phyloP scores from a whole-genome alignment of 2,797 vertebrate genomes.

The Chaetophractus vellerosus region DNA sequence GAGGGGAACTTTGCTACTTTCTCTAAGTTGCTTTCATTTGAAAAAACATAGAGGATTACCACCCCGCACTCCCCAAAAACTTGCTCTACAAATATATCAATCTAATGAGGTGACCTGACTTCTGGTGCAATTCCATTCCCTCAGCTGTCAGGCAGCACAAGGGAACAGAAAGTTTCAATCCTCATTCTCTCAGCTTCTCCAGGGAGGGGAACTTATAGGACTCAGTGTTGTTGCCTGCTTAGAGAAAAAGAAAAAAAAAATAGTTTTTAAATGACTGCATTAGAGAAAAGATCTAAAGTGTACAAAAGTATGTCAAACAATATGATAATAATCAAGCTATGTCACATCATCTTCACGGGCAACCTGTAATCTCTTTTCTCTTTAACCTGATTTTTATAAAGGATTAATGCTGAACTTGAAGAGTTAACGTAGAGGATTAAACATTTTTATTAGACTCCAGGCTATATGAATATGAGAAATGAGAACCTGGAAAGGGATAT shows the following conservation, averaged over 20 bases:
- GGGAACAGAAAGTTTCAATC: neutral
- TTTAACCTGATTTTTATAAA: constrained; percentile 65
- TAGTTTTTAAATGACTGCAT: constrained; percentile 9
- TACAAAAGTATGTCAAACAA: neutral
- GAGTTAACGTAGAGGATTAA: constrained; percentile 71
- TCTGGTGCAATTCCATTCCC: constrained; percentile 5
- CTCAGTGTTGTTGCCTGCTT: neutral
- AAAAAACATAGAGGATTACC: constrained; percentile 58
- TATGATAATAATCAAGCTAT: neutral
- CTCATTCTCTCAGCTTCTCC: neutral
- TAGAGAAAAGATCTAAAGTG: constrained; percentile 11
- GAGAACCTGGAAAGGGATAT: neutral
- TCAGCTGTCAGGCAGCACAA: neutral
- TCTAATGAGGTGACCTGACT: constrained; percentile 53
- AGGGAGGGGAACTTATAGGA: neutral
- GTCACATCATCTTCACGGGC: neutral
- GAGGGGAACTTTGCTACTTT: constrained; percentile 44
- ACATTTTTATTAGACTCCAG: constrained; percentile 69
- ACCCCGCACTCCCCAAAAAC: neutral
- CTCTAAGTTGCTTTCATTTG: constrained; percentile 65
- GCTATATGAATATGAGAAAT: constrained; percentile 46
- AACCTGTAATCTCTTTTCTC: neutral
- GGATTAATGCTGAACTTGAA: constrained; percentile 65
- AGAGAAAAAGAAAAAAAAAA: neutral
- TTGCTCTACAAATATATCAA: constrained; percentile 30